These are phyloP conservation scores for Phalacrocorax carbo DNA, from an alignment of 2,113 vertebrate genomes.

Conservation along the genomic window DNA sequence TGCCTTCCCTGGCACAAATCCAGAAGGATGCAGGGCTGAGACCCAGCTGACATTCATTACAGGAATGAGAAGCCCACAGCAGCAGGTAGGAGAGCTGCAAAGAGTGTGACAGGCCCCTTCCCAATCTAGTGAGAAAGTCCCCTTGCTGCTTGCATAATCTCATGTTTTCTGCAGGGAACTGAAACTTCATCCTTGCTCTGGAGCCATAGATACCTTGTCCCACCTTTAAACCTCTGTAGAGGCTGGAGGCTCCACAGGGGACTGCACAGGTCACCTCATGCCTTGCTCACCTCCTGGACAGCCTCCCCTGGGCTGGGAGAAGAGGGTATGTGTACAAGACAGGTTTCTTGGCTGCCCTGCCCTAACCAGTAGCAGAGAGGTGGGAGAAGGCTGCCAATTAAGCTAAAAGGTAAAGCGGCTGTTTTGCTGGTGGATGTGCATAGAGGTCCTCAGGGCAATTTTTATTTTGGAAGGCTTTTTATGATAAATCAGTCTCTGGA, in stretches of 20 bases:
- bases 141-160: background rate
- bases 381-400: background rate
- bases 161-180: background rate
- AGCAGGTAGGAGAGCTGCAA: background rate
- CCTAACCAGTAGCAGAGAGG: background rate
- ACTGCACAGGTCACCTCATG: no score
- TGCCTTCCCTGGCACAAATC: background rate
- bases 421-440: background rate
- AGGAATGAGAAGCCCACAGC: background rate
- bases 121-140: fast-evolving
- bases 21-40: fast-evolving
- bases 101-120: background rate
- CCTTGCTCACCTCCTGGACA: background rate
- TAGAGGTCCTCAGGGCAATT: background rate
- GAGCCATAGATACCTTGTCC: background rate
- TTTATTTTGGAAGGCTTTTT: background rate
- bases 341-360: background rate
- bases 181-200: fast-evolving
- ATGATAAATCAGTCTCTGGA: background rate
- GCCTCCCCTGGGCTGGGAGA: background rate
- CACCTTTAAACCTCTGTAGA: background rate
- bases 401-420: background rate
- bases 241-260: background rate
- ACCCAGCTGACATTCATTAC: fast-evolving
- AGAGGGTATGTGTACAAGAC: fast-evolving